Evolutionary conservation across 2,888 invertebrate species (phyloP), one percentile per base, ranked within the genome.

Genomic region (Monoplex corrugatus): DNA sequence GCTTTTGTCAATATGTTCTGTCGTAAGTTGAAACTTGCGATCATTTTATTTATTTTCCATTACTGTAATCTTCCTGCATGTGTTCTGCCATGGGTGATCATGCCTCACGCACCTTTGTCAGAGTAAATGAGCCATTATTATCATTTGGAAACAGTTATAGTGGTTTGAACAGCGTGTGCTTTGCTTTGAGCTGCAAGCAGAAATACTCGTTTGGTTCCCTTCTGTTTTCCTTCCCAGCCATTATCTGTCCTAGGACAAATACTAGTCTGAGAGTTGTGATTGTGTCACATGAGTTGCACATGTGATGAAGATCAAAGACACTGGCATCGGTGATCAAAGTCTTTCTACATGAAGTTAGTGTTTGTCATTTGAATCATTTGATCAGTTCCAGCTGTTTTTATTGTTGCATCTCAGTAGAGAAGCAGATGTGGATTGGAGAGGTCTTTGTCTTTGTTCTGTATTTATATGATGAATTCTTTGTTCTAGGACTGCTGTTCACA

Each of bases 111-210:
- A 72, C 72, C 72, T 72, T 32, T 72, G 8, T 72, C 35, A 19
- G 32, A 72, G 72, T 72, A 68, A 8, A 28, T 68, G n/a, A 68
- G 72, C 32, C 32, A 32, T 3, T 72, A 19, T 35, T 6, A 35
- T 72, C 6, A 23, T 19, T 35, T 32, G 8, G 10, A 72, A 72
- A 72, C 35, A 5, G 8, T 72, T 32, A 35, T 35, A 6, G 2
- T 35, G 8, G 72, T 23, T 35, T 72, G n/a, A 1, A n/a, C n/a
- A n/a, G n/a, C n/a, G n/a, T n/a, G n/a, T n/a, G n/a, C n/a, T n/a
- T n/a, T n/a, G n/a, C n/a, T n/a, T n/a, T n/a, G 72, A 72, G 72
- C 28, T 72, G 72, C 72, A 72, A 35, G 72, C 72, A 19, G 72
- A 72, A 72, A 16, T 68, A 68, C 28, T 68, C 28, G n/a, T 50